These are phyloP conservation scores for Brevipalpus yothersi DNA, from an alignment of 1,140 invertebrate genomes.

Conservation along the genomic window DNA sequence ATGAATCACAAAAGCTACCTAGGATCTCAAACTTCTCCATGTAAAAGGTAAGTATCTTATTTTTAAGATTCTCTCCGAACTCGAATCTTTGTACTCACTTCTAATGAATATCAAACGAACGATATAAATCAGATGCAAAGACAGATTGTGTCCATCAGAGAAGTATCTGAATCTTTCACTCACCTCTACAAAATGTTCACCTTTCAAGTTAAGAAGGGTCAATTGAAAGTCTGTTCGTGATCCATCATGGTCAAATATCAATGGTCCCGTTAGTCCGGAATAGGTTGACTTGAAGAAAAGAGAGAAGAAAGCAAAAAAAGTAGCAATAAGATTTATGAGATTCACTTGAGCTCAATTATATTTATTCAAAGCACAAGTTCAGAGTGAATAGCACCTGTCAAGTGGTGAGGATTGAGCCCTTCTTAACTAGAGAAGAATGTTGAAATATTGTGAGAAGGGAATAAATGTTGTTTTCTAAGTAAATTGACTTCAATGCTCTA, in stretches of 20 bases:
- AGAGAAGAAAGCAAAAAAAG: background rate
- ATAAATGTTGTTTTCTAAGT: background rate
- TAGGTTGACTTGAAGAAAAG: background rate
- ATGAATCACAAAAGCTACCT: no score
- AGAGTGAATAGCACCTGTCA: background rate
- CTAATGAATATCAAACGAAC: background rate
- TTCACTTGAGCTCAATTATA: background rate
- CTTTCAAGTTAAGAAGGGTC: background rate
- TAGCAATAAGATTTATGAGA: background rate
- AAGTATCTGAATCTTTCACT: background rate
- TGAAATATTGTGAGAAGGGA: background rate
- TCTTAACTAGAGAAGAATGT: background rate
- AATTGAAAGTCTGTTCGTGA: constrained; percentile 46
- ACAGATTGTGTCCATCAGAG: background rate
- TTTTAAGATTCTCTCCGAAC: background rate
- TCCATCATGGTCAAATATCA: constrained; percentile 63
- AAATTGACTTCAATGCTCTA: background rate
- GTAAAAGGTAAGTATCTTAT: no score
- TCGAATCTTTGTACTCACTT: background rate
- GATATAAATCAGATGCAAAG: background rate
- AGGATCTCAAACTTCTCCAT: no score
- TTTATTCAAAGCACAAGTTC: background rate
- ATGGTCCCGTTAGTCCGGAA: constrained; percentile 55
- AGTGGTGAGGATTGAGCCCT: background rate
- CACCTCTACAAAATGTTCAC: background rate